Conservation (phyloP, 2,888 invertebrate species). For the Drosophila koepferae region DNA sequence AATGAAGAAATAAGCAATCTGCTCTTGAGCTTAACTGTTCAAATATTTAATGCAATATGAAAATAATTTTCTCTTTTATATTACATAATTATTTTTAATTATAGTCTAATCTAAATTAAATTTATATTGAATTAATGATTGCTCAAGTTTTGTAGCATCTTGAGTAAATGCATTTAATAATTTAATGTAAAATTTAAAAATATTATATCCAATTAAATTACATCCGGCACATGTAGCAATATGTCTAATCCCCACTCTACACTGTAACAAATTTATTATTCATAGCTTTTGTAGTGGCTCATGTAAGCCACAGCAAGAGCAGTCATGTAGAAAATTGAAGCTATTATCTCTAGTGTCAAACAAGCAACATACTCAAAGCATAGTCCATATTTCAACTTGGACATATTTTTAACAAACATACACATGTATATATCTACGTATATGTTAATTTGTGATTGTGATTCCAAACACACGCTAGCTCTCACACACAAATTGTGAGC, state of each 20-base stretch:
- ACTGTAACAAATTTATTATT: slow-evolving; percentile 7
- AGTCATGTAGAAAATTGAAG: slow-evolving; percentile 23
- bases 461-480: not conserved
- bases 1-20: not conserved
- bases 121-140: no score
- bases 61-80: no score
- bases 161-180: not conserved
- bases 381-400: slow-evolving; percentile 3
- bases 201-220: not conserved
- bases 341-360: not conserved
- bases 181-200: not conserved
- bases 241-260: not conserved
- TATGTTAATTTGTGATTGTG: slow-evolving; percentile 1
- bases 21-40: no score
- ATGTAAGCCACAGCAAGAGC: not conserved
- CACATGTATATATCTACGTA: not conserved
- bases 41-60: no score
- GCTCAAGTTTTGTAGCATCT: not conserved
- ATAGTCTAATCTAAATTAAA: no score
- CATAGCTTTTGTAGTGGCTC: slow-evolving; percentile 2
- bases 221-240: not conserved
- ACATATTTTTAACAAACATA: not conserved
- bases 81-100: no score
- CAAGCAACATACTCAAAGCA: not conserved
- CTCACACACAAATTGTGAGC: slow-evolving; percentile 7